Conservation (phyloP, 1,140 invertebrate species). For the Drosophila albomicans region DNA sequence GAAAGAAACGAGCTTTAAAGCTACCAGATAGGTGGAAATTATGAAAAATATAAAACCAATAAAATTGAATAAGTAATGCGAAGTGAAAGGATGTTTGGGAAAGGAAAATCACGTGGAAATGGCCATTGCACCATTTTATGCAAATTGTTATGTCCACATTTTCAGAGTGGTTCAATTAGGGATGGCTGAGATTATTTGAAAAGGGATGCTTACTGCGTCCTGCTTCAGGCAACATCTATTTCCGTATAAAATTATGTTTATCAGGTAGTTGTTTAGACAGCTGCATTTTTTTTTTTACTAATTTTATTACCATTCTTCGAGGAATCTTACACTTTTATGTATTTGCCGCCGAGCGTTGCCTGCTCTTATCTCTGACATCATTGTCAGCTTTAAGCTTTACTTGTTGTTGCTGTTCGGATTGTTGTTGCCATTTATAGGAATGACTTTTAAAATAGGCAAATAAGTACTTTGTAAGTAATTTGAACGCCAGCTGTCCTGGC, state of each 20-base stretch:
- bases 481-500: constrained; percentile 44
- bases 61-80: constrained; percentile 79
- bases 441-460: constrained; percentile 76
- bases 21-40: constrained; percentile 42
- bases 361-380: constrained; percentile 8
- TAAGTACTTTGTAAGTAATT: constrained; percentile 82
- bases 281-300: constrained; percentile 59
- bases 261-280: constrained; percentile 81
- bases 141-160: constrained; percentile 59
- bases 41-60: constrained; percentile 75
- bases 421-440: constrained; percentile 63
- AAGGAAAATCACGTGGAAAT: background rate
- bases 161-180: constrained; percentile 31
- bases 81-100: constrained; percentile 24
- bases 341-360: background rate
- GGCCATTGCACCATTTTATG: constrained; percentile 70
- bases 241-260: constrained; percentile 43
- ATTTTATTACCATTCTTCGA: constrained; percentile 71
- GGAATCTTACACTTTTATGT: constrained; percentile 6
- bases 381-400: constrained; percentile 7
- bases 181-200: constrained; percentile 42
- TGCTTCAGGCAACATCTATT: constrained; percentile 7
- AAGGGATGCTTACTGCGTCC: constrained; percentile 27
- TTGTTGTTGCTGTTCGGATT: background rate
- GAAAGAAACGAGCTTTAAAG: no score